Evolutionary conservation across 2,797 vertebrate species (phyloP).

Genomic region (Monodelphis domestica): DNA sequence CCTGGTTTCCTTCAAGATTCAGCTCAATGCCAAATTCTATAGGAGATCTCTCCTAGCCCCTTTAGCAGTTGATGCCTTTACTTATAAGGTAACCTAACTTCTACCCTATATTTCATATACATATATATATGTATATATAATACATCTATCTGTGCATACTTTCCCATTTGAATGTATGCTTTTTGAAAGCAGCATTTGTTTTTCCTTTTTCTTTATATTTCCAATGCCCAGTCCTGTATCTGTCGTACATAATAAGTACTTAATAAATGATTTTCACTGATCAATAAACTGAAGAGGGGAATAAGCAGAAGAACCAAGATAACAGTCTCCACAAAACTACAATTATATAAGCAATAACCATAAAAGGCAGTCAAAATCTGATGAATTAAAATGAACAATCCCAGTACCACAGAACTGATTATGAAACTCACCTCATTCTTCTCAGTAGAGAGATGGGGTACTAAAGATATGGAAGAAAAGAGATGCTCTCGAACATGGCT

Average conservation of each 20-base stretch:
- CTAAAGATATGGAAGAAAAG: not conserved
- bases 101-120: not conserved
- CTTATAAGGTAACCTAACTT: not conserved
- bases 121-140: not conserved
- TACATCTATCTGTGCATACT: not conserved
- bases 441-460: not conserved
- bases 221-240: too few species aligned
- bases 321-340: not conserved
- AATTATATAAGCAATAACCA: not conserved
- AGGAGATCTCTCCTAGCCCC: too few species aligned
- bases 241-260: not conserved
- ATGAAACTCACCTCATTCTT: not conserved
- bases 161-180: not conserved
- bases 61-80: too few species aligned
- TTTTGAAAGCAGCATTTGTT: not conserved
- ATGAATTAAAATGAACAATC: not conserved
- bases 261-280: not conserved
- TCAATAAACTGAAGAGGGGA: not conserved
- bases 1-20: too few species aligned
- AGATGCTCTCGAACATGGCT: not conserved
- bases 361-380: not conserved
- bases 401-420: not conserved
- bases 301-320: not conserved
- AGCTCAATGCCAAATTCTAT: too few species aligned
- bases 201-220: not conserved